Conservation (phyloP, 2,797 vertebrate species). For the Jordanella pulchra region DNA sequence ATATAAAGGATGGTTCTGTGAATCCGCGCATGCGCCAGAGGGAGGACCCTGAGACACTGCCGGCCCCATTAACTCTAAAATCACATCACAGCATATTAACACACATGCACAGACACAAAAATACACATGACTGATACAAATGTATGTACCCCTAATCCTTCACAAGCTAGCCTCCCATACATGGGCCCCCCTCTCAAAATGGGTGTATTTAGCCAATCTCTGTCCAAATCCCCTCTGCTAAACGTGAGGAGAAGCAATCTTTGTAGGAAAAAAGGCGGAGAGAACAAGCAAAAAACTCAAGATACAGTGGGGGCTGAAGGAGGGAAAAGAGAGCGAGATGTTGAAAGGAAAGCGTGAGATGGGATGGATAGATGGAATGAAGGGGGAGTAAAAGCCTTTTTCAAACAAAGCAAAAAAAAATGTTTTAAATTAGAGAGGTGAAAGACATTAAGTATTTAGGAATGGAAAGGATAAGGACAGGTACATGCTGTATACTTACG, state of each 20-base stretch:
- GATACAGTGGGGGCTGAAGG: constrained; percentile 54
- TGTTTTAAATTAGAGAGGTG: constrained; percentile 42
- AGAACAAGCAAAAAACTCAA: constrained; percentile 52
- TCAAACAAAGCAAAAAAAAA: constrained; percentile 14
- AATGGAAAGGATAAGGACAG: constrained; percentile 30
- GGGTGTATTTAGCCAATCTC: constrained; percentile 60
- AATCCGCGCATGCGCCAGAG: constrained; percentile 59
- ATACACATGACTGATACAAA: constrained; percentile 52
- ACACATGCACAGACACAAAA: constrained; percentile 42
- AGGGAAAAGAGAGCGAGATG: constrained; percentile 42
- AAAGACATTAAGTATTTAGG: constrained; percentile 12
- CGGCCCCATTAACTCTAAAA: constrained; percentile 61
- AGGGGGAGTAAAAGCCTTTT: constrained; percentile 54
- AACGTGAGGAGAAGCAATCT: constrained; percentile 71
- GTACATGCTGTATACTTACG: constrained; percentile 70
- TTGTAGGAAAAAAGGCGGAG: constrained; percentile 65
- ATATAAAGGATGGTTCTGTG: constrained; percentile 47
- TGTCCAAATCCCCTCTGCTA: constrained; percentile 61
- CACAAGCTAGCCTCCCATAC: constrained; percentile 53
- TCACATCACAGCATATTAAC: constrained; percentile 58
- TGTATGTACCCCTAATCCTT: constrained; percentile 62
- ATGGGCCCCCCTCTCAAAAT: constrained; percentile 64
- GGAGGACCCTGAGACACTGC: constrained; percentile 46
- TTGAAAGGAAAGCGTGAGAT: constrained; percentile 51
- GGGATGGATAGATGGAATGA: constrained; percentile 55